These are phyloP conservation scores for Torymus tubicola DNA, from an alignment of 2,888 invertebrate species.

Conservation along the genomic window DNA sequence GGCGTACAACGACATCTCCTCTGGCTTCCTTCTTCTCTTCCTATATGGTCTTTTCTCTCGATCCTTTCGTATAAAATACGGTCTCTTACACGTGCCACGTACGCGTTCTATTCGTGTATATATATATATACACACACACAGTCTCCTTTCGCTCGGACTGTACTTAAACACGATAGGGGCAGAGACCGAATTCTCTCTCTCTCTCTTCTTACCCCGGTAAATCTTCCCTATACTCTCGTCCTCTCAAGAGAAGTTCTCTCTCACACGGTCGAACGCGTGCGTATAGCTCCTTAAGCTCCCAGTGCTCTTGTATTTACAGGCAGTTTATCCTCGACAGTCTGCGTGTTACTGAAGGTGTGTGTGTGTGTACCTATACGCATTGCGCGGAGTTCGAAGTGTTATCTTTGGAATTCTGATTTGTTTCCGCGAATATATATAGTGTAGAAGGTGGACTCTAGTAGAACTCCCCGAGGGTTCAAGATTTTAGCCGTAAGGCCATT, in stretches of 20 bases:
- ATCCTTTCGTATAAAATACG: no score
- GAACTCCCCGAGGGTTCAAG: no score
- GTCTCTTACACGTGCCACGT: no score
- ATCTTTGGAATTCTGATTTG: constrained; percentile 44
- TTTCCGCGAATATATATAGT: not conserved
- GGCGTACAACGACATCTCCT: no score
- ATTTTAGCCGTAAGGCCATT: no score
- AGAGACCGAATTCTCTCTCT: not conserved
- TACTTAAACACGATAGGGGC: constrained; percentile 35
- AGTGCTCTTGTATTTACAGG: constrained; percentile 45
- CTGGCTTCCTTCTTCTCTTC: no score
- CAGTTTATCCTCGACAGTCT: constrained; percentile 20
- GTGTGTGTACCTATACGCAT: not conserved
- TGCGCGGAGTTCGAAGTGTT: constrained; percentile 10
- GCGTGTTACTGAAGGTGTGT: not conserved
- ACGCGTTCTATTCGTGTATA: not conserved
- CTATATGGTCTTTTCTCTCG: no score
- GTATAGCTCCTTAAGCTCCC: constrained; percentile 36
- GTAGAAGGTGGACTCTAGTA: no score
- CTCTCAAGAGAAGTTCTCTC: not conserved
- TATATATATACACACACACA: not conserved
- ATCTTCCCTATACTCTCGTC: constrained; percentile 28
- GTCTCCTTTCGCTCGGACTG: constrained; percentile 3
- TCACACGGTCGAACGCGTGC: not conserved
- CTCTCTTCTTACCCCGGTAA: constrained; percentile 7